Base-by-base conservation (phyloP, 2,888 invertebrate genomes). In the Drosophila macrospina region DNA sequence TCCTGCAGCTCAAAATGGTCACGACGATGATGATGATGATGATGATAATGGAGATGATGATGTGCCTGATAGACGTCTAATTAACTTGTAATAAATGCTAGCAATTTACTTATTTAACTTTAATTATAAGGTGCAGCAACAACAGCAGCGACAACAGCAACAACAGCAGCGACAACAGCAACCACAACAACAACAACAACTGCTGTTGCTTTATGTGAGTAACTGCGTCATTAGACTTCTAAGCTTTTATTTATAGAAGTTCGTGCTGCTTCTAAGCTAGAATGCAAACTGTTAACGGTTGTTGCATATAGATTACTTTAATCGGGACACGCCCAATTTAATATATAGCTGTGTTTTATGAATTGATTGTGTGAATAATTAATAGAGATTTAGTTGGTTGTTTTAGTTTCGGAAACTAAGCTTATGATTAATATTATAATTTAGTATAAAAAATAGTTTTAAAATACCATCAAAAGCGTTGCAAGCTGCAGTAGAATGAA, bases 71-170 rank as follows among this genome's bases (percentile, higher is more conserved):
- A 72, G 84, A 76, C 75, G 80, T 80, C 83, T 88, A 89, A 86
- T 86, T 87, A 84, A 84, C 80, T 86, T 85, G 89, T 86, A 88
- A 87, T 86, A 86, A 86, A 88, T 86, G 89, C 62, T 78, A 74
- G 81, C 88, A 80, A 88, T 88, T 88, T 86, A 69, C 85, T 81
- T 86, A 77, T 84, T 88, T 87, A 81, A 77, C 74, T 86, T 84
- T 88, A 88, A 88, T 86, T 86, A 86, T 64, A 75, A 65, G 70
- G 73, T 71, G 71, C 75, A 77, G 74, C 70, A 44, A n/a, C 61
- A 62, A 34, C 48, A 50, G 34, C 44, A 37, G 54, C 69, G 34
- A 55, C 24, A 54, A 42, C 42, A 30, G 16, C 59, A 60, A 26
- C 41, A 39, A 59, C 69, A 42, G 67, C 75, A 77, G 74, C 70